Conservation (phyloP, 1,140 invertebrate genomes). For the Drosophila parabipectinata region DNA sequence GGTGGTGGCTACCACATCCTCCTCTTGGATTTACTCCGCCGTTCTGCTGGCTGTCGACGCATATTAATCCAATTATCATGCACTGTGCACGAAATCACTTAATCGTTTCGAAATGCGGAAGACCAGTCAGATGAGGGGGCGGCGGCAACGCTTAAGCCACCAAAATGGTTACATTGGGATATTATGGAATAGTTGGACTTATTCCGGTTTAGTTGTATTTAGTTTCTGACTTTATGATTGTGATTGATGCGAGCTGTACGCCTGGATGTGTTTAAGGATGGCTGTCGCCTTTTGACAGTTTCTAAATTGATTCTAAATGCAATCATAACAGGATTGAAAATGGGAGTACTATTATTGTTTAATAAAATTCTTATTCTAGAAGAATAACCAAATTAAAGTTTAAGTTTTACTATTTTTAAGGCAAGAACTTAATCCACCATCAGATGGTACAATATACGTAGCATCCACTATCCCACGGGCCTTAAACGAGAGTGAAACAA, state of each 20-base stretch:
- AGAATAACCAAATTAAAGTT: not conserved
- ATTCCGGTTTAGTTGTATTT: slow-evolving; percentile 42
- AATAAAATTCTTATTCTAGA: too few species aligned
- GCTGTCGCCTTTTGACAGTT: slow-evolving; percentile 27
- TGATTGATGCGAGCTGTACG: slow-evolving; percentile 25
- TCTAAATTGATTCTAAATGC: slow-evolving; percentile 36
- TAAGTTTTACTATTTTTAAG: not conserved
- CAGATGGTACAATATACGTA: slow-evolving; percentile 1
- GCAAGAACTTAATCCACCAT: not conserved
- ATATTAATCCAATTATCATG: slow-evolving; percentile 83
- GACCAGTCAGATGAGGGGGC: slow-evolving; percentile 19
- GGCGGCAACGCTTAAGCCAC: slow-evolving; percentile 5
- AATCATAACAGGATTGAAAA: not conserved
- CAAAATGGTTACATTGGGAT: slow-evolving; percentile 32
- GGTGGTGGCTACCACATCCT: slow-evolving; percentile 48
- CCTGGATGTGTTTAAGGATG: not conserved
- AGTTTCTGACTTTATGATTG: slow-evolving; percentile 39
- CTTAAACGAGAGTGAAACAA: slow-evolving; percentile 54
- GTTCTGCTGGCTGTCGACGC: slow-evolving; percentile 70
- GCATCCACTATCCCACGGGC: slow-evolving; percentile 31
- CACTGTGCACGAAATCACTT: slow-evolving; percentile 79
- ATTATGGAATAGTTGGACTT: not conserved
- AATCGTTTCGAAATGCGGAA: slow-evolving; percentile 68
- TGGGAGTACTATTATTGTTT: not conserved
- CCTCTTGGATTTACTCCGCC: slow-evolving; percentile 21